Base-by-base conservation (phyloP, 2,797 vertebrate genomes). In the Glyptemys insculpta region DNA sequence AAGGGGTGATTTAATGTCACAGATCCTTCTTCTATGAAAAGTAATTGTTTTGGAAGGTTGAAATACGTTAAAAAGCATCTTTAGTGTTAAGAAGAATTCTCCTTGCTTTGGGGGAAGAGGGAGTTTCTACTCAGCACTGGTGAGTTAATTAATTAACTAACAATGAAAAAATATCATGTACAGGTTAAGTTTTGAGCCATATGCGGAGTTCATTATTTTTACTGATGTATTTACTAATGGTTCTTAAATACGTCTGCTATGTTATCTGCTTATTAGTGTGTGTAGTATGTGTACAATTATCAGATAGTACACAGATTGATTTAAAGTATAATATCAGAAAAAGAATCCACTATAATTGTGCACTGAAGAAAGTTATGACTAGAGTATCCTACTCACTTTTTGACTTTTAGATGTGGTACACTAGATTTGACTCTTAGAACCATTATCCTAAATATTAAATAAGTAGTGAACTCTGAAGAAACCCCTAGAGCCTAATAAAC, bases 401-500 rank as follows among this genome's bases (percentile, higher is more conserved):
- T 16, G n/a, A 54, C 41, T 9, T 72, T 94, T 81, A 62, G 57
- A 76, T 93, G 59, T 91, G 49, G 56, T 88, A 72, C 23, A 49
- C 80, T 74, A 68, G 18, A 79, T 93, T n/a, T 94, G 95, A 88
- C 90, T 83, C 59, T 62, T 83, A 78, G 87, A 85, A 85, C 23
- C 8, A 83, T 79, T 89, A 78, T 89, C 86, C 92, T 95, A 92
- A 96, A 91, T 93, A 83, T 93, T 96, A 94, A 34, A n/a, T 83
- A 87, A 88, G 79, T 72, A 93, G 37, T 59, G 80, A 86, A 31
- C 0, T 3, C 78, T 92, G 56, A 27, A 89, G 57, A 86, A 95
- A 92, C 86, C 81, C 59, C 94, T 91, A 54, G 56, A 76, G 81
- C 91, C 81, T 93, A 72, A 44, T 91, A 88, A 93, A 93, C 68